phyloP scores from a whole-genome alignment of 2,888 invertebrate species.

The Germaria angustata region DNA sequence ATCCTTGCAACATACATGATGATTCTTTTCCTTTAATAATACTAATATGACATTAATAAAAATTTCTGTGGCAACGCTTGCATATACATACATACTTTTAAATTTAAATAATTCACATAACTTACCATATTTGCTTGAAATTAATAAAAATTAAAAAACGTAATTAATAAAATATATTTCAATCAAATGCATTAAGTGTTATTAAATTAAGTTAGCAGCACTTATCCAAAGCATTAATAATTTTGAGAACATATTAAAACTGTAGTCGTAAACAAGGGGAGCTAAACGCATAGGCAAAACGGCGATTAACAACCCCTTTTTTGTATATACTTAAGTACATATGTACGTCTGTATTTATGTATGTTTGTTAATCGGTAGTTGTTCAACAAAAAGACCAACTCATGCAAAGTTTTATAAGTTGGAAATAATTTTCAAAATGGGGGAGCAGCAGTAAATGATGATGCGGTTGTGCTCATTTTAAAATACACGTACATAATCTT shows the following conservation, averaged over 20 bases:
- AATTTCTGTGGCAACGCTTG: too few species aligned
- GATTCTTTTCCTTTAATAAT: too few species aligned
- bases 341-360: too few species aligned
- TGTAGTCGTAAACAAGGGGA: conserved; percentile 10
- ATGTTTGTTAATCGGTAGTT: neutral
- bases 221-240: neutral
- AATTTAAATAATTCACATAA: too few species aligned
- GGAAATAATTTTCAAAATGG: conserved; percentile 38
- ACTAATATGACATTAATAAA: too few species aligned
- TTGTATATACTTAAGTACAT: too few species aligned
- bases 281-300: neutral
- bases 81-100: too few species aligned
- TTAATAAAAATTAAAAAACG: too few species aligned
- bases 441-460: conserved; percentile 40
- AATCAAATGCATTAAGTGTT: too few species aligned
- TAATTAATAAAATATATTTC: too few species aligned
- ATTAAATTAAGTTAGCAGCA: neutral
- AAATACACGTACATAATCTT: conserved; percentile 9
- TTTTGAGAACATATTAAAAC: neutral
- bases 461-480: conserved; percentile 27
- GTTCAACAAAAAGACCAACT: conserved; percentile 13
- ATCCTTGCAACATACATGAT: too few species aligned
- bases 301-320: conserved; percentile 44
- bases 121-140: too few species aligned
- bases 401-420: neutral